phyloP scores from a whole-genome alignment of 2,113 vertebrate species.

The Oryzias javanicus region DNA sequence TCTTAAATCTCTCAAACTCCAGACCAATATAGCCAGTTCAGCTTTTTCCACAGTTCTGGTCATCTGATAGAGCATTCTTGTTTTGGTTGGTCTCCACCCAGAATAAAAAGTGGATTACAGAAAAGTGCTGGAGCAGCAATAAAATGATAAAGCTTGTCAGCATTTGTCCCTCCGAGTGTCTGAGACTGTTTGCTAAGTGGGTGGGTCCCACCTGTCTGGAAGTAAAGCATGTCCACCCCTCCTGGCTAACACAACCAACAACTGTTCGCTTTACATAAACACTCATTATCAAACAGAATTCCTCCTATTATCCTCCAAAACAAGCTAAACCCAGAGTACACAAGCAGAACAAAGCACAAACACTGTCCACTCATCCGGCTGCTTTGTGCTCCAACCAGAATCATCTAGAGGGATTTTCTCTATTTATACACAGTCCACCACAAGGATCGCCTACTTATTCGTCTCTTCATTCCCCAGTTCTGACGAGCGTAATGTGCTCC shows the following conservation, averaged over 20 bases:
- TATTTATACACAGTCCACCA: slow-evolving; percentile 22
- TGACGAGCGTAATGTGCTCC: slow-evolving; percentile 22
- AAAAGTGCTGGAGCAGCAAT: slow-evolving; percentile 60
- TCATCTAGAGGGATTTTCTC: slow-evolving; percentile 57
- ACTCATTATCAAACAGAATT: slow-evolving; percentile 35
- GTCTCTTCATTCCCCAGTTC: slow-evolving; percentile 35
- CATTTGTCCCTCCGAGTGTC: slow-evolving; percentile 56
- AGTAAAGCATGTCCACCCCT: slow-evolving; percentile 39
- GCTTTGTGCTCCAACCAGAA: slow-evolving; percentile 52
- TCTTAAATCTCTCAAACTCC: slow-evolving; percentile 37
- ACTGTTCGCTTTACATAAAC: slow-evolving; percentile 53
- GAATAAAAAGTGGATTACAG: slow-evolving; percentile 57
- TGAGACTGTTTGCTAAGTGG: slow-evolving; percentile 65
- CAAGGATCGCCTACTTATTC: slow-evolving; percentile 53
- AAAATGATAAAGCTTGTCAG: slow-evolving; percentile 61
- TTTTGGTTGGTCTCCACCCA: slow-evolving; percentile 75
- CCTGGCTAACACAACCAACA: slow-evolving; percentile 38
- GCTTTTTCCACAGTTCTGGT: slow-evolving; percentile 54
- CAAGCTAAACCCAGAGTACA: slow-evolving; percentile 54
- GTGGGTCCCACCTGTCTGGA: slow-evolving; percentile 56
- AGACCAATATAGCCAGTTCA: slow-evolving; percentile 56
- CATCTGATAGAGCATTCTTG: slow-evolving; percentile 70
- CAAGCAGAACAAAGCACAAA: slow-evolving; percentile 52
- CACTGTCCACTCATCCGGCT: slow-evolving; percentile 41
- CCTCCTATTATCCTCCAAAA: slow-evolving; percentile 48